Percentiles rank a stretch among this genome's conserved stretches.
These are phyloP conservation scores for Cryptocheilus praepositus DNA, from an alignment of 2,888 invertebrate genomes.

Conservation along the genomic window DNA sequence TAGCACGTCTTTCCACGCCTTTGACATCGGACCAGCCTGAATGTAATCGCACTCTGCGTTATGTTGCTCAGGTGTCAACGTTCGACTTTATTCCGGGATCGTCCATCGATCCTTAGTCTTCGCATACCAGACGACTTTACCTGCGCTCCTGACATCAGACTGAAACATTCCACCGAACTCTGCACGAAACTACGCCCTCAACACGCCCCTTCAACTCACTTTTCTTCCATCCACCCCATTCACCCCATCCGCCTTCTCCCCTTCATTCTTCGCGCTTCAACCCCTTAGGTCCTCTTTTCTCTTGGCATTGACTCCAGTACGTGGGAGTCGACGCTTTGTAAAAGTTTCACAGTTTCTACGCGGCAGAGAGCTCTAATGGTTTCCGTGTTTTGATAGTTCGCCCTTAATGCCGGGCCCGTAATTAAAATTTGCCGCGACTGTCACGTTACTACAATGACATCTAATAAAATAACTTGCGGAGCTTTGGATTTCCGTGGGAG, in stretches of 20 bases:
- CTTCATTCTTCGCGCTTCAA: too few species aligned
- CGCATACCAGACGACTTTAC: not conserved
- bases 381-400: constrained; percentile 13
- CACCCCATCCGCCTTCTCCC: too few species aligned
- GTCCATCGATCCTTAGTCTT: too few species aligned
- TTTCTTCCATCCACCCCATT: too few species aligned
- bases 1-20: too few species aligned
- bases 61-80: too few species aligned
- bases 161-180: constrained; percentile 3
- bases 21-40: too few species aligned
- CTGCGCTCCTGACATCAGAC: not conserved
- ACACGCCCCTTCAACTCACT: not conserved
- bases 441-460: not conserved
- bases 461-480: constrained; percentile 11
- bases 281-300: too few species aligned
- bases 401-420: constrained; percentile 11
- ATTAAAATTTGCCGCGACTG: constrained; percentile 22
- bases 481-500: constrained; percentile 4
- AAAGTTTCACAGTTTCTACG: not conserved
- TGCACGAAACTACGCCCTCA: not conserved
- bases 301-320: too few species aligned
- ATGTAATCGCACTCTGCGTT: too few species aligned
- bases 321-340: not conserved
- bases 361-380: constrained; percentile 1
- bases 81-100: too few species aligned